These are phyloP conservation scores for Mongoloraphidia duomilia DNA, from an alignment of 2,888 invertebrate species.

Conservation along the genomic window DNA sequence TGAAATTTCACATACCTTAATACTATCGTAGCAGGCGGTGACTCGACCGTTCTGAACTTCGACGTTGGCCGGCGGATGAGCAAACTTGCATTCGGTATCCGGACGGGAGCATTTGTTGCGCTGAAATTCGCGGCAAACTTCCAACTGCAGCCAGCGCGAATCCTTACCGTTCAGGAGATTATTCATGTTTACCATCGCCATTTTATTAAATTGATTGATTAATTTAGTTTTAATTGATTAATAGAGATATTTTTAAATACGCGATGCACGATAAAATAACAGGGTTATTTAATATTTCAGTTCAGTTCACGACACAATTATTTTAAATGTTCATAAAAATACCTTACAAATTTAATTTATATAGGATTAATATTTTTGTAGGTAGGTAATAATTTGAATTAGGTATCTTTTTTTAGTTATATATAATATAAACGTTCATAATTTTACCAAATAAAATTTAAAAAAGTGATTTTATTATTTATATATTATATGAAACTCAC, in stretches of 20 bases:
- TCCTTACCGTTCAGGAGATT: constrained; percentile 96
- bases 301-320: no score
- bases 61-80: constrained; percentile 98
- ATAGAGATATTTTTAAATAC: constrained; percentile 7
- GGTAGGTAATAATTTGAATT: no score
- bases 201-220: constrained; percentile 21
- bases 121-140: constrained; percentile 99
- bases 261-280: no score
- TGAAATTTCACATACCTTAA: constrained; percentile 72
- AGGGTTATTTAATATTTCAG: no score
- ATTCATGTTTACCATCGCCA: constrained; percentile 93
- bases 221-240: constrained; percentile 7
- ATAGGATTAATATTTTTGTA: no score
- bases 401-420: no score
- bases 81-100: constrained; percentile 99
- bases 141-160: constrained; percentile 98
- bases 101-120: constrained; percentile 98
- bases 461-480: no score
- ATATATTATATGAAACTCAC: no score
- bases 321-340: no score
- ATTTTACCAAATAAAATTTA: no score
- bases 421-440: no score
- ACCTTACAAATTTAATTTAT: no score
- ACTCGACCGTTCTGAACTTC: constrained; percentile 99
- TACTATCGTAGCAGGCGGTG: constrained; percentile 99